Conservation (phyloP, 2,888 invertebrate genomes). For the Thalpophila matura region DNA sequence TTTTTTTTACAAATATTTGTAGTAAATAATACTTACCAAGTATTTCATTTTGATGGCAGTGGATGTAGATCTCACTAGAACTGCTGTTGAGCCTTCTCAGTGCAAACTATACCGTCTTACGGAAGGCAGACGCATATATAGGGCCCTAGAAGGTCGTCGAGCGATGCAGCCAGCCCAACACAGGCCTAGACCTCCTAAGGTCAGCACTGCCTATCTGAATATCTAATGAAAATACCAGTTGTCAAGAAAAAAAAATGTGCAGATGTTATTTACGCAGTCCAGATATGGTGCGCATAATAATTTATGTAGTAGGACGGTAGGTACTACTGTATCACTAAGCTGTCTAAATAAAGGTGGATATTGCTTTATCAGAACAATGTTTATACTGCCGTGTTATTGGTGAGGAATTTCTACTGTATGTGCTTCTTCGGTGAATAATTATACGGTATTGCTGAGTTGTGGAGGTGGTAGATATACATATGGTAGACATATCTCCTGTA, state of each 20-base stretch:
- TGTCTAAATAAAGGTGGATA: background rate
- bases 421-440: no score
- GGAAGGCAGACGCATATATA: constrained; percentile 83
- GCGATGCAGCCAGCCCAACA: constrained; percentile 64
- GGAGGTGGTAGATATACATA: no score
- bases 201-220: constrained; percentile 79
- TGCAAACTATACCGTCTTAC: constrained; percentile 83
- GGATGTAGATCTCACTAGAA: constrained; percentile 83
- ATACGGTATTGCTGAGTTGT: no score
- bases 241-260: constrained; percentile 75
- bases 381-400: background rate
- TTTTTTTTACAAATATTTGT: no score
- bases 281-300: constrained; percentile 73
- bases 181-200: constrained; percentile 79
- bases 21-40: constrained; percentile 77
- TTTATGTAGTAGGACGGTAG: no score
- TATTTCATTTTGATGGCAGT: constrained; percentile 84
- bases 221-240: constrained; percentile 80
- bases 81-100: constrained; percentile 86
- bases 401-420: background rate
- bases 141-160: constrained; percentile 80
- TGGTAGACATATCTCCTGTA: no score
- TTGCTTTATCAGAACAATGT: background rate
- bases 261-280: constrained; percentile 64
- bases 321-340: constrained; percentile 53